These are phyloP conservation scores for Habropoda laboriosa DNA, from an alignment of 1,140 invertebrate species.

Conservation along the genomic window DNA sequence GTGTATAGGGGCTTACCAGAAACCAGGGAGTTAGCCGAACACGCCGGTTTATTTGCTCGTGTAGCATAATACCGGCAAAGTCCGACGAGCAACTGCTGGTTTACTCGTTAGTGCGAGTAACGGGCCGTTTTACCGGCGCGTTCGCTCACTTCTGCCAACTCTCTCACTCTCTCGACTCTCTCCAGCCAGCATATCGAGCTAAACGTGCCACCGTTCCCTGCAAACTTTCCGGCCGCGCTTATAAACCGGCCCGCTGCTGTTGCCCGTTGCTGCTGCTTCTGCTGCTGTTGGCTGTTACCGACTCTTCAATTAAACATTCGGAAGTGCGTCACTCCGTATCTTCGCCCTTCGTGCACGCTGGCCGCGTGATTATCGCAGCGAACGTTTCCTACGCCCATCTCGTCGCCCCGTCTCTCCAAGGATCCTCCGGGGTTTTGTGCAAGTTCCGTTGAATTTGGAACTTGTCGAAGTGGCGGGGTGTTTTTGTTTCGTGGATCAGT, in stretches of 20 bases:
- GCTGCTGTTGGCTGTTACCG: conserved; percentile 27
- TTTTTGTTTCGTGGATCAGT: no score
- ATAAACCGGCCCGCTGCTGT: conserved; percentile 4
- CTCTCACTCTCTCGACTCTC: background rate
- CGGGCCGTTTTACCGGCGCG: conserved; percentile 64
- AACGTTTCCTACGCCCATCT: no score
- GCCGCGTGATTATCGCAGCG: background rate
- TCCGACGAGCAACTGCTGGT: conserved; percentile 70
- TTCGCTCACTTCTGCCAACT: conserved; percentile 51
- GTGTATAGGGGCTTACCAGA: conserved; percentile 71
- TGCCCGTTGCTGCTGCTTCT: background rate
- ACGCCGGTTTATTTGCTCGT: conserved; percentile 72
- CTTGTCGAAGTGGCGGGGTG: no score
- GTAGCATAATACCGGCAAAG: conserved; percentile 73
- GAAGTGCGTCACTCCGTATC: conserved; percentile 2
- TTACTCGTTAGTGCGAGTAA: conserved; percentile 74
- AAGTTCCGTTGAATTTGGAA: no score
- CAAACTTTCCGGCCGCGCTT: conserved; percentile 43
- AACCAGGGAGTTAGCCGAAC: conserved; percentile 71
- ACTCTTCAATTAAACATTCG: conserved; percentile 63
- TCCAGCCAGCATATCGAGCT: conserved; percentile 19
- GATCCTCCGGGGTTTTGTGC: no score
- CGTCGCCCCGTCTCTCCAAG: no score
- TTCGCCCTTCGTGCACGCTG: background rate
- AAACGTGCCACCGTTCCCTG: conserved; percentile 33